These are phyloP conservation scores for Agapornis roseicollis DNA, from an alignment of 2,113 vertebrate species.

Conservation along the genomic window DNA sequence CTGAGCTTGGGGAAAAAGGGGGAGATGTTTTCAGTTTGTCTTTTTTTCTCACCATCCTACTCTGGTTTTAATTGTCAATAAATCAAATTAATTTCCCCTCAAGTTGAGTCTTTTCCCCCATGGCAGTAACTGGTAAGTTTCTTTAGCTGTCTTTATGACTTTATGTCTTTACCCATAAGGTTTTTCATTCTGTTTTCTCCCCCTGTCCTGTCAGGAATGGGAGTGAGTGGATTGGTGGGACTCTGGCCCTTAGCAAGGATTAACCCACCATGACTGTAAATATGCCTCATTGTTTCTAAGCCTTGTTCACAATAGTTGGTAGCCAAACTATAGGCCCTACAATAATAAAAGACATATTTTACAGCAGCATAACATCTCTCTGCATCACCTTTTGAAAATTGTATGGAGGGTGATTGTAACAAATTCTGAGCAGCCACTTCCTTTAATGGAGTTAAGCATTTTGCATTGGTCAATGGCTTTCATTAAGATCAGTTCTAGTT, in stretches of 20 bases:
- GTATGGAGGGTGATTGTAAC: accelerated
- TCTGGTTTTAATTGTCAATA: background rate
- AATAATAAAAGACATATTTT: background rate
- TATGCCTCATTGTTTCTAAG: background rate
- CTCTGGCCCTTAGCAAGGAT: background rate
- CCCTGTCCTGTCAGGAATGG: background rate
- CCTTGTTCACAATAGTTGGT: background rate
- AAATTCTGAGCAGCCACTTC: background rate
- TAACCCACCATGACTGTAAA: background rate
- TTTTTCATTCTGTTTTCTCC: background rate
- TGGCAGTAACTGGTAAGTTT: background rate
- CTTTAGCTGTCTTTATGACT: background rate
- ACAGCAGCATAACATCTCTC: background rate
- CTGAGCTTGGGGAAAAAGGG: background rate
- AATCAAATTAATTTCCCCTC: background rate
- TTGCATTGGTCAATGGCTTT: background rate
- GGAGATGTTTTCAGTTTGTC: background rate
- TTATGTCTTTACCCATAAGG: background rate
- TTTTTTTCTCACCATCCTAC: background rate
- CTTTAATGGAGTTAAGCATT: background rate
- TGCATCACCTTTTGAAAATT: background rate
- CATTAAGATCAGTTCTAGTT: background rate
- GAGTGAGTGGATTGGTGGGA: background rate
- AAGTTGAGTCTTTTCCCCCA: background rate
- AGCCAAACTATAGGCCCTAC: background rate